A percentile compares a stretch with the other conserved stretches of the same genome.
These are phyloP conservation scores for Ambastaia sidthimunki DNA, from an alignment of 2,797 vertebrate genomes.

Conservation along the genomic window DNA sequence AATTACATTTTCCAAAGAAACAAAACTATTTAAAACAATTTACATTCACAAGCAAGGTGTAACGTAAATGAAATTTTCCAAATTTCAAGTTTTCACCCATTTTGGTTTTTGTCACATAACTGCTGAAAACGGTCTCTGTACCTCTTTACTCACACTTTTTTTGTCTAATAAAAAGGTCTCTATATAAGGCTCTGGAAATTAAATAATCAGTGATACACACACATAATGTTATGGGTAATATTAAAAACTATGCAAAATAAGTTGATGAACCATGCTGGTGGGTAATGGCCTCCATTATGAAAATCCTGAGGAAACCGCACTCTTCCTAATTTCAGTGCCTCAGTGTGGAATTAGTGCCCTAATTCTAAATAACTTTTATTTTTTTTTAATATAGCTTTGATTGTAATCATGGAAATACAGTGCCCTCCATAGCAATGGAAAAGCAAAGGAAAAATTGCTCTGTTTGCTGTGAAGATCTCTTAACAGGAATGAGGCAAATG, in stretches of 20 bases:
- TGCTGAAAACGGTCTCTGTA: not conserved
- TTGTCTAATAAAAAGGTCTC: constrained; percentile 33
- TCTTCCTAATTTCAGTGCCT: too few relatives aligned
- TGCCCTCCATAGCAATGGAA: too few relatives aligned
- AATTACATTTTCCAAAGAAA: not conserved
- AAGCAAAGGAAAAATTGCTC: too few relatives aligned
- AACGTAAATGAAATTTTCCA: not conserved
- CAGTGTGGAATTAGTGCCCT: too few relatives aligned
- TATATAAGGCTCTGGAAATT: constrained; percentile 64
- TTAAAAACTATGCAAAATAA: not conserved
- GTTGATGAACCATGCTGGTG: not conserved
- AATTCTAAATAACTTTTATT: too few relatives aligned
- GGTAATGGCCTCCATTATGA: not conserved
- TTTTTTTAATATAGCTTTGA: too few relatives aligned
- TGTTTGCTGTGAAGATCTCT: too few relatives aligned
- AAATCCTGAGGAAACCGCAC: not conserved
- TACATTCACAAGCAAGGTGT: not conserved
- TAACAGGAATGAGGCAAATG: too few relatives aligned
- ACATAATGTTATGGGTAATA: constrained; percentile 11
- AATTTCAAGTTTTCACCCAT: not conserved
- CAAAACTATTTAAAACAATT: not conserved
- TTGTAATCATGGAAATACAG: too few relatives aligned
- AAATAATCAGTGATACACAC: constrained; percentile 57
- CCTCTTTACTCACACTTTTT: constrained; percentile 43
- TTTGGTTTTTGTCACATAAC: constrained; percentile 4